A percentile compares a stretch with the other conserved stretches of the same genome.
These are phyloP conservation scores for Nothobranchius furzeri DNA, from an alignment of 2,113 vertebrate genomes.

Conservation along the genomic window DNA sequence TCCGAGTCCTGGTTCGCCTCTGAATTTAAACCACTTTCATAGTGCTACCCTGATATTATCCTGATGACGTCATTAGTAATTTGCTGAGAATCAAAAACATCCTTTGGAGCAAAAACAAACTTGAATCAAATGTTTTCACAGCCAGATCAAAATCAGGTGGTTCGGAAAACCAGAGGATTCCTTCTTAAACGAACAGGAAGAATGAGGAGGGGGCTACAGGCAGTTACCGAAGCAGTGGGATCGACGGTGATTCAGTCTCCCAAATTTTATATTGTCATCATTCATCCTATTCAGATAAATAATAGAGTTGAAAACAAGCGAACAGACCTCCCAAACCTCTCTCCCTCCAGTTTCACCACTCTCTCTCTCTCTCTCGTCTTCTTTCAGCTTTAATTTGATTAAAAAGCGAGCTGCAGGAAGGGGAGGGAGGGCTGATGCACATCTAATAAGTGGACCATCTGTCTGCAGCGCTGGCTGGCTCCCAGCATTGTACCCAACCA, in stretches of 20 bases:
- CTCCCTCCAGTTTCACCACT: constrained; percentile 74
- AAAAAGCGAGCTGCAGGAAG: constrained; percentile 97
- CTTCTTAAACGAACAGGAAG: not conserved
- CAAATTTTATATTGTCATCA: constrained; percentile 67
- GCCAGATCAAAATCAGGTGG: not conserved
- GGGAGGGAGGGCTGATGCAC: constrained; percentile 91
- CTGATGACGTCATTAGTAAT: constrained; percentile 1
- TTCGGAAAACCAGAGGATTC: constrained; percentile 8
- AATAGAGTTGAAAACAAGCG: constrained; percentile 63
- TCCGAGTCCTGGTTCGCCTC: too few relatives aligned
- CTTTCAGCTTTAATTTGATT: constrained; percentile 97
- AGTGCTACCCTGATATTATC: not conserved
- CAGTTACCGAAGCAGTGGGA: constrained; percentile 26
- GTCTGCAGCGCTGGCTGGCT: constrained; percentile 91
- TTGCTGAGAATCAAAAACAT: not conserved
- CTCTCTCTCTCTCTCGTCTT: constrained; percentile 62
- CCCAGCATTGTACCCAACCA: constrained; percentile 92
- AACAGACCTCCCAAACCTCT: constrained; percentile 58
- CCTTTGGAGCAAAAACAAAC: not conserved
- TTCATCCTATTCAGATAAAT: constrained; percentile 69
- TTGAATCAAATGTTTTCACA: constrained; percentile 2
- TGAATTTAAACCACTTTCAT: too few relatives aligned
- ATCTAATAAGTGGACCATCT: constrained; percentile 99
- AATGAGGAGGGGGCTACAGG: not conserved
- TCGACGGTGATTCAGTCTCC: constrained; percentile 46